These are phyloP conservation scores for Microctonus aethiopoides DNA, from an alignment of 2,888 invertebrate genomes.

Conservation along the genomic window DNA sequence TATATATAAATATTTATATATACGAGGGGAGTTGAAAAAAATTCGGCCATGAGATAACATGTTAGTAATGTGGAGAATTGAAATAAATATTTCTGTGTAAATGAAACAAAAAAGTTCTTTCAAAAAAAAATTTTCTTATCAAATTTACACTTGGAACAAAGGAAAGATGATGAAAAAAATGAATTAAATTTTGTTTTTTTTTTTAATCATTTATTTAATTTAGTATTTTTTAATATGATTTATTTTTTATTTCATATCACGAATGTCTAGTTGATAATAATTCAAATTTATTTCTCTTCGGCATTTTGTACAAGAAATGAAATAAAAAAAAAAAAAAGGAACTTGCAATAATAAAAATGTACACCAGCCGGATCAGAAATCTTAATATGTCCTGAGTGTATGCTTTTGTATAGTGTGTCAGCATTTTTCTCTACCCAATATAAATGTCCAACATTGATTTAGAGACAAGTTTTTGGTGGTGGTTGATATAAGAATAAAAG, in stretches of 20 bases:
- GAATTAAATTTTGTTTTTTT: neutral
- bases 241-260: neutral
- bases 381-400: slow-evolving; percentile 62
- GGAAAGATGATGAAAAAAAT: neutral
- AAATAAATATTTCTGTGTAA: slow-evolving; percentile 6
- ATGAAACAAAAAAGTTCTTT: neutral
- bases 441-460: slow-evolving; percentile 65
- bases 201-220: neutral
- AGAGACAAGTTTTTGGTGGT: slow-evolving; percentile 38
- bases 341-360: slow-evolving; percentile 59
- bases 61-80: neutral
- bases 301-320: neutral
- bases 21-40: slow-evolving; percentile 22
- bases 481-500: neutral
- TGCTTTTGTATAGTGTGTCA: slow-evolving; percentile 55
- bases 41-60: slow-evolving; percentile 30
- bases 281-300: neutral
- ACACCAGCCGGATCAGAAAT: slow-evolving; percentile 59
- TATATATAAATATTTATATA: neutral
- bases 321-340: slow-evolving; percentile 31
- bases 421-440: slow-evolving; percentile 62
- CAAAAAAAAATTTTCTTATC: slow-evolving; percentile 3
- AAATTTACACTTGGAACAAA: slow-evolving; percentile 7
- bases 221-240: too few species aligned
- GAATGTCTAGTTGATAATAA: neutral